Evolutionary conservation across 2,113 vertebrate species (phyloP).

Genomic region (Gobius niger): DNA sequence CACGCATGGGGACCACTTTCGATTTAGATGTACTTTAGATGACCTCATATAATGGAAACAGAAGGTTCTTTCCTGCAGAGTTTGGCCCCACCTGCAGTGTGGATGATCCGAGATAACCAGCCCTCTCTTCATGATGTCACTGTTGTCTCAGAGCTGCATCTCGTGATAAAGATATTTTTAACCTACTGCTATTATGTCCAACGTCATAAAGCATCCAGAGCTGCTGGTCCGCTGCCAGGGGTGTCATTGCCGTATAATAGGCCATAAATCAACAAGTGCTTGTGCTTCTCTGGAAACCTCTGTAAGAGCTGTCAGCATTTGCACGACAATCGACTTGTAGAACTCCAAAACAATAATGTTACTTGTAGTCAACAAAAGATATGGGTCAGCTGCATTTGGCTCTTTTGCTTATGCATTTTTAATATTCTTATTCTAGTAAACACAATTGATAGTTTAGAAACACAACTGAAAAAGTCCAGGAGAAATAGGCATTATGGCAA

Average conservation of each 20-base stretch:
- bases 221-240: constrained; percentile 50
- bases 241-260: constrained; percentile 59
- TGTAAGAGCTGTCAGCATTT: constrained; percentile 26
- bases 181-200: constrained; percentile 51
- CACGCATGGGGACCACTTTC: too few relatives aligned
- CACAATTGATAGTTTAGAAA: too few relatives aligned
- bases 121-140: constrained; percentile 23
- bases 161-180: constrained; percentile 68
- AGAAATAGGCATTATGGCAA: constrained; percentile 5
- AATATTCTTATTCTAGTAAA: too few relatives aligned
- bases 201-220: constrained; percentile 63
- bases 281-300: constrained; percentile 14
- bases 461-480: constrained; percentile 3
- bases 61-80: too few relatives aligned
- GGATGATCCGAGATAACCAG: neutral
- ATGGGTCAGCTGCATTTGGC: neutral
- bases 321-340: constrained; percentile 14
- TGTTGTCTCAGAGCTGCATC: constrained; percentile 49
- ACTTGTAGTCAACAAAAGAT: constrained; percentile 19
- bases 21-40: too few relatives aligned
- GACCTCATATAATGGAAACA: too few relatives aligned
- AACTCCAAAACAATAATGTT: constrained; percentile 5
- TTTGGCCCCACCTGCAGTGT: too few relatives aligned
- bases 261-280: constrained; percentile 59
- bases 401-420: neutral